Percentiles rank a stretch among this genome's conserved stretches.
phyloP scores from a whole-genome alignment of 2,797 vertebrate genomes.

The Tachyglossus aculeatus region DNA sequence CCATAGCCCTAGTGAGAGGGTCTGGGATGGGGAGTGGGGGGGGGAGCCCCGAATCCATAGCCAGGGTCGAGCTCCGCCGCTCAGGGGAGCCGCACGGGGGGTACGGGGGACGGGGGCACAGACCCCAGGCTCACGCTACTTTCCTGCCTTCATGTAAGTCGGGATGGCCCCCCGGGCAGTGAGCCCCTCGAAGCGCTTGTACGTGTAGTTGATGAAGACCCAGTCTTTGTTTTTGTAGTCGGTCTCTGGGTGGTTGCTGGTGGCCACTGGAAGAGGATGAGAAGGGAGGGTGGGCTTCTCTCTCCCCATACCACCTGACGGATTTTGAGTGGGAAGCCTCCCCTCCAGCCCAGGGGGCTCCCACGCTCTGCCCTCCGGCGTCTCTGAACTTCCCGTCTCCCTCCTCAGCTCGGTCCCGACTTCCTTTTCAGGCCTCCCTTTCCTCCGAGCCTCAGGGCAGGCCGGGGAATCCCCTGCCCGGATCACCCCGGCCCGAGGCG shows the following conservation, averaged over 20 bases:
- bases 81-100: too few relatives aligned
- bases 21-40: slow-evolving; percentile 13
- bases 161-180: slow-evolving; percentile 94
- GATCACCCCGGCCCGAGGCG: too few relatives aligned
- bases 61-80: neutral
- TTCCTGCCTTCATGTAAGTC: slow-evolving; percentile 94
- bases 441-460: too few relatives aligned
- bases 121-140: slow-evolving; percentile 67
- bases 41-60: slow-evolving; percentile 8
- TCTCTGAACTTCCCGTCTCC: too few relatives aligned
- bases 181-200: slow-evolving; percentile 96
- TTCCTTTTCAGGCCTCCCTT: too few relatives aligned
- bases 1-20: slow-evolving; percentile 41
- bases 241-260: slow-evolving; percentile 87
- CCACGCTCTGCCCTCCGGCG: too few relatives aligned
- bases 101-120: too few relatives aligned
- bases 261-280: slow-evolving; percentile 66
- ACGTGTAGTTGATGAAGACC: slow-evolving; percentile 99
- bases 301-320: too few relatives aligned
- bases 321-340: too few relatives aligned
- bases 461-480: too few relatives aligned
- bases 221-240: slow-evolving; percentile 99
- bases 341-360: too few relatives aligned
- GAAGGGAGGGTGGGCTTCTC: neutral
- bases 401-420: too few relatives aligned